Base-by-base conservation (phyloP, 23 tunicate genomes). In the Styela clava region DNA sequence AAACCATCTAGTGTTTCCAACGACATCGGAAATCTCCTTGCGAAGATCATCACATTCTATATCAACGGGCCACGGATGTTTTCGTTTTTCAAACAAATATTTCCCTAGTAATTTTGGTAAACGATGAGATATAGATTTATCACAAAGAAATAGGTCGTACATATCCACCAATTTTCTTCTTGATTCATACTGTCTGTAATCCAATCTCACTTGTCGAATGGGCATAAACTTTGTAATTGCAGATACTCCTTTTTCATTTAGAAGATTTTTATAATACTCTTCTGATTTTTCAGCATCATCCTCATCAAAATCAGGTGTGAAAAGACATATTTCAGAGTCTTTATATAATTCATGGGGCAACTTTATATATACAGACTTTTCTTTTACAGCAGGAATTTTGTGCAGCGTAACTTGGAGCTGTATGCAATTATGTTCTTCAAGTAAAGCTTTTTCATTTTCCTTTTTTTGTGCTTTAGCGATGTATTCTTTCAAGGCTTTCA, bases 91-190 rank as follows among this genome's bases (percentile, higher is more conserved):
- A 27, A 36, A 44, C 37, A 76, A 76, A 33, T 33, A 33, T 76
- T 76, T 76, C 7, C 81, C 81, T 21, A 76, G 22, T 21, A 76
- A 31, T 22, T 24, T 23, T 44, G 81, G 81, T 56, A 76, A 33
- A n/a, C 81, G 27, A 29, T 76, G 65, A 16, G 33, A 21, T 24
- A 76, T 52, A 26, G 30, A 24, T 16, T 76, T 21, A 24, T 76
- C 81, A 29, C 81, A 76, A 0, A 76, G 81, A 52, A 76, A 76
- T 52, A 76, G 52, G 44, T 76, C 81, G 64, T 76, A 76, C 81
- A 76, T 76, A 21, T 36, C 52, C 2, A 52, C 31, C n/a, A 76
- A 27, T 26, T 31, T 76, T 52, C 81, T 76, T 76, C 31, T 51
- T 7, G 63, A 64, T 44, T 76, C 81, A 56, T 76, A 76, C 23